Base-by-base conservation (phyloP, 1,140 invertebrate species). In the Ips typographus region DNA sequence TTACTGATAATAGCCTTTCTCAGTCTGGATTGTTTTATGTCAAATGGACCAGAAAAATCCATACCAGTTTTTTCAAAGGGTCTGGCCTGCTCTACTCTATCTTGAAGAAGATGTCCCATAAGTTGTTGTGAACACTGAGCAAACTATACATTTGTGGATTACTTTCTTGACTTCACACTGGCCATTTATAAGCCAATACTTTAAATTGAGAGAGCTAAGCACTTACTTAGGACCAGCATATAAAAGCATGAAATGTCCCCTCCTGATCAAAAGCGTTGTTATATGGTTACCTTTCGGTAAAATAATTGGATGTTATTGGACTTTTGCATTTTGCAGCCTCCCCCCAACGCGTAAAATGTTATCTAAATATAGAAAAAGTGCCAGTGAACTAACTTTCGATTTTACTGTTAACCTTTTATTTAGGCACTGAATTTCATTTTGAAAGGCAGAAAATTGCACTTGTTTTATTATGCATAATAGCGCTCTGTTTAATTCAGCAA, bases 41-140 rank as follows among this genome's bases (percentile, higher is more conserved):
- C 4, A 55, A 55, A 55, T 37, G 52, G 52, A 36, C 36, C 36
- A 55, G 4, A 55, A 36, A 55, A 55, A 55, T 55, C 52, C 36
- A 55, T 37, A 5, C 52, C 52, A 4, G 36, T 37, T 4, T 55
- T 6, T 3, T 4, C 4, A 5, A 55, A 55, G 22, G 52, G 6
- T 55, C 52, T 6, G 4, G 6, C 52, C 22, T 55, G 4, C 5
- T 3, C 4, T 55, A 55, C 52, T 55, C 52, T 55, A 8, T 4
- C 52, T 4, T 55, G 4, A 8, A 36, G 52, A 4, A 55, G 22
- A 6, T 5, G 36, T 6, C 52, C 52, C 52, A 55, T 55, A 6
- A 55, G 36, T 55, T 55, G 52, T 36, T 55, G 5, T 5, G 52
- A 55, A 55, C 52, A 55, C 4, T 37, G 8, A 47, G 43, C 43